Evolutionary conservation across 2,113 vertebrate genomes (phyloP).

Genomic region (Machaerirhynchus nigripectus): DNA sequence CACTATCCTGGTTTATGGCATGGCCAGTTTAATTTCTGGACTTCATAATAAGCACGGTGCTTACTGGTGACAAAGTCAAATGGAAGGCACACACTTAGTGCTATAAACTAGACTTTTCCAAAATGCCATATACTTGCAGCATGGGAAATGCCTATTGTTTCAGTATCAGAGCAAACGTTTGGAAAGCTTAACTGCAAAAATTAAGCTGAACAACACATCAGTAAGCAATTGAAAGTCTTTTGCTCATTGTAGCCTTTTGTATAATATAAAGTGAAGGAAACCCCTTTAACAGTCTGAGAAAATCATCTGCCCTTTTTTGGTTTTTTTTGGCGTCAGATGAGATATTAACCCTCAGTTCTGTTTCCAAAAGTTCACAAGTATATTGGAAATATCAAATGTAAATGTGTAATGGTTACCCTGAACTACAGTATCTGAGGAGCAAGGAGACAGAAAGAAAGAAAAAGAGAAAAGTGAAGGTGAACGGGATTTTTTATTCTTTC

Average conservation of each 20-base stretch:
- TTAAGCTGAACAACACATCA: neutral
- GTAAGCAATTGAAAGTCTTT: neutral
- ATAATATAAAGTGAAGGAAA: neutral
- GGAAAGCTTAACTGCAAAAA: neutral
- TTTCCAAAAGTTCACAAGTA: neutral
- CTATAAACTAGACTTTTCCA: neutral
- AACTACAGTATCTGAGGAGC: neutral
- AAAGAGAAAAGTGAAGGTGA: neutral
- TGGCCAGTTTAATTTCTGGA: neutral
- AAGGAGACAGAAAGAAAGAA: neutral
- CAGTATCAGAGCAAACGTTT: neutral
- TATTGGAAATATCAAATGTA: neutral
- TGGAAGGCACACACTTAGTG: neutral
- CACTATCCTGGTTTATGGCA: neutral
- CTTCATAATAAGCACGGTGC: neutral
- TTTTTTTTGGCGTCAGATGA: neutral
- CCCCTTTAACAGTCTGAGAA: neutral
- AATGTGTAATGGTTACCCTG: neutral
- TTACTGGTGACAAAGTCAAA: neutral
- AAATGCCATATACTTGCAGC: neutral
- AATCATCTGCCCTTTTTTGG: neutral
- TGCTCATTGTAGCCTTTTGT: neutral
- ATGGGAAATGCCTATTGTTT: neutral
- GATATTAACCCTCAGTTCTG: neutral
- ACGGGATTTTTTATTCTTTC: neutral